Evolutionary conservation across 1,140 invertebrate species (phyloP), one percentile per base, ranked within the genome.

Genomic region (Portunus trituberculatus): DNA sequence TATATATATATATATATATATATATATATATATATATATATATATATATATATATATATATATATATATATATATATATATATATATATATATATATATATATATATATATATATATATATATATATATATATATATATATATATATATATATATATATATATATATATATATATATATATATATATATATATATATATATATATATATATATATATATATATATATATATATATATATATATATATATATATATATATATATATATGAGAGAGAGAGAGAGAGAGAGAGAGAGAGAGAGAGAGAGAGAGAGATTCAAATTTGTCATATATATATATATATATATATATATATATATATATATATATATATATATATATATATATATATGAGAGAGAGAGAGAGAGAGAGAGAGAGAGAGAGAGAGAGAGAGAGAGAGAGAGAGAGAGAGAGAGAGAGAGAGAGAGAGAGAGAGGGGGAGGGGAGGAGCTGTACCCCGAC

Each of bases 41-140:
- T 28, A 91, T 91, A 91, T 91, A 48, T 52, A 52, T 52, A 91
- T n/a, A 91, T 52, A n/a, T 76, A 28, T 29, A 28, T 76, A 91
- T 59, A 52, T 91, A 48, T 91, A 91, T 4, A 91, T 91, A 52
- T 52, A 52, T 48, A 91, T 48, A 52, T 52, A 91, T 91, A 91
- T 52, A 91, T 52, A 91, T 52, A 91, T 52, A 91, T 91, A 91
- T 8, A 91, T 45, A 91, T 91, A 91, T 91, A 91, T 91, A 91
- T 52, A 91, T 91, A 91, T 91, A 91, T 52, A 91, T 52, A 91
- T 91, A 91, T 91, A 91, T 76, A 92, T 90, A 76, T 92, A 92
- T 76, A 91, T 59, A 91, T 91, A 59, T 91, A 91, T 91, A 91
- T 91, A 91, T 59, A 91, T 91, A 91, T 52, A 91, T 91, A 91